Conservation (phyloP, 64 coral and sea anemone species). For the Dendronephthya gigantea region DNA sequence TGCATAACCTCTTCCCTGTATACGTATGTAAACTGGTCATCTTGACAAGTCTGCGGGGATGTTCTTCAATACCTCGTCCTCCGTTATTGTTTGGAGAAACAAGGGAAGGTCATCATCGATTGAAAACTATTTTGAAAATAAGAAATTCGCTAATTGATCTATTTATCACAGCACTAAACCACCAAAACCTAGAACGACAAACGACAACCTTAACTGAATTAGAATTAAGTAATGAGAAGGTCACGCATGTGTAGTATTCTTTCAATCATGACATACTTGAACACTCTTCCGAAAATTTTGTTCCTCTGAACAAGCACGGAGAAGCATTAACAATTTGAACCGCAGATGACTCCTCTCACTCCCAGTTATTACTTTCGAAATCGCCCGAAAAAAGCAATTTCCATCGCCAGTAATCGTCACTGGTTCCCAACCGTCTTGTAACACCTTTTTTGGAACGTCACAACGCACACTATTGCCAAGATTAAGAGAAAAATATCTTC, state of each 20-base stretch:
- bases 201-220: background rate
- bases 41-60: background rate
- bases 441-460: background rate
- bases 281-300: background rate
- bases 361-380: background rate
- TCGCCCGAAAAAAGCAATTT: background rate
- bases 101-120: background rate
- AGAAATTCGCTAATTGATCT: background rate
- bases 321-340: too few relatives aligned
- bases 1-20: too few relatives aligned
- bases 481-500: background rate
- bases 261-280: background rate
- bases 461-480: slow-evolving; percentile 5
- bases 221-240: too few relatives aligned
- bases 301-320: too few relatives aligned
- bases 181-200: background rate
- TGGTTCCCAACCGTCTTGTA: background rate
- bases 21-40: too few relatives aligned
- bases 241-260: too few relatives aligned
- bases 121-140: background rate
- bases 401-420: background rate
- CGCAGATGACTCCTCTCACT: background rate
- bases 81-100: background rate
- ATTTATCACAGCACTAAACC: background rate
- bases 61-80: background rate